Evolutionary conservation across 2,888 invertebrate genomes (phyloP), one percentile per base, ranked within the genome.

Genomic region (Agriopis marginaria): DNA sequence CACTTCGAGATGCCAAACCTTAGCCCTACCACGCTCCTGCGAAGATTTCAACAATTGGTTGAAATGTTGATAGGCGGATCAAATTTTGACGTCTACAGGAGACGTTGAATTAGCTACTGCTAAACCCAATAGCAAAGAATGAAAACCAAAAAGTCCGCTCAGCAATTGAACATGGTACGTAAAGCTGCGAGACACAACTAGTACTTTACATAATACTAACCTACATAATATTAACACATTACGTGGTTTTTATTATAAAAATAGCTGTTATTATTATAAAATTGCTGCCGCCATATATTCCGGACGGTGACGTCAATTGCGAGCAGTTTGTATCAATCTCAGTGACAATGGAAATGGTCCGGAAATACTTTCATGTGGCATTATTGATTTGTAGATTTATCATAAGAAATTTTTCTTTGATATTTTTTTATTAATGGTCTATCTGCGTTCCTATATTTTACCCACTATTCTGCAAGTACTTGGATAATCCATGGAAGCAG

Each of bases 221-320:
- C 60, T 60, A 60, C 49, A 62, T 51, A 39, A 49, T 39, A 53
- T 62, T 58, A 53, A 61, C 32, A 58, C 32, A 17, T 51, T 32
- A 23, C 11, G 49, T 49, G 39, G 1, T 9, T 32, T 3, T 32
- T 32, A 32, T 32, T 32, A 32, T 47, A 50, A 59, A 59, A 54
- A 60, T 17, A 40, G 39, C 12, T n/a, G n/a, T n/a, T n/a, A n/a
- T n/a, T n/a, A n/a, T n/a, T n/a, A n/a, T n/a, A 59, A 59, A 54
- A 60, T 17, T 17, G 39, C 12, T 11, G 17, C 7, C 40, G 14
- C n/a, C 17, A 12, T 7, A 32, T 42, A 49, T 47, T 40, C 3
- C 0, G 44, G 17, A 32, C 8, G 53, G 4, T 66, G 66, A 66
- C 66, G 66, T 66, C 66, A 66, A 51, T 32, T 63, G 68, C 17